Base-by-base conservation (phyloP, 2,113 vertebrate genomes). In the Cairina moschata region DNA sequence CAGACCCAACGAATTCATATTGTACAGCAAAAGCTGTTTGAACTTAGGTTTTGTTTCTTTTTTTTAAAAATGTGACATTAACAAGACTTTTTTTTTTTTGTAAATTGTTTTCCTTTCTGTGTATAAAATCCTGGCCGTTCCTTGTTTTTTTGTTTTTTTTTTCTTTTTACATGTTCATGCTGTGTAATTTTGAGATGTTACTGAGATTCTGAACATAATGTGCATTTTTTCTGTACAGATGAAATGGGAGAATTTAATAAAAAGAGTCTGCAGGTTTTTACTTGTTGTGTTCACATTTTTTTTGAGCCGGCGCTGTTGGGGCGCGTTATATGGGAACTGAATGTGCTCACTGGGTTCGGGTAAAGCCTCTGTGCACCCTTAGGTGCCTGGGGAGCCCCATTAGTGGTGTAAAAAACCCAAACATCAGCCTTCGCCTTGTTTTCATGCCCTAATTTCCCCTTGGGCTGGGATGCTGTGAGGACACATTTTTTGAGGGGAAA, bases 191-290 rank as follows among this genome's bases (percentile, higher is more conserved):
- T 98, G 98, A 98, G 97, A 97, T 98, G 98, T 98, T 98, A 98
- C 98, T 79, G 94, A 98, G 97, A 98, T 98, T 98, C 98, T 98
- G 98, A 98, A 98, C 98, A 98, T 98, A 98, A 98, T 98, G 97
- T 98, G 98, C 98, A 91, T 97, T 97, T 98, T 98, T 98, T 98
- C 98, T 99, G 98, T 99, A 99, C 98, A 99, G 99, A 98, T 97
- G 98, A 98, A 98, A 98, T 96, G 98, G 98, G 98, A 99, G 98
- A 98, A 98, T 99, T 99, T 99, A 99, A 99, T 99, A 99, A 99
- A 98, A 97, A 98, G 97, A 98, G 98, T 98, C 98, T 99, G 98
- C 99, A 99, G 99, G 98, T 99, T 99, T 99, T 97, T 98, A 98
- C 97, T 98, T 86, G 97, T 97, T 84, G 91, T 95, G 93, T 91